phyloP scores from a whole-genome alignment of 2,797 vertebrate species.

The Okamejei kenojei region DNA sequence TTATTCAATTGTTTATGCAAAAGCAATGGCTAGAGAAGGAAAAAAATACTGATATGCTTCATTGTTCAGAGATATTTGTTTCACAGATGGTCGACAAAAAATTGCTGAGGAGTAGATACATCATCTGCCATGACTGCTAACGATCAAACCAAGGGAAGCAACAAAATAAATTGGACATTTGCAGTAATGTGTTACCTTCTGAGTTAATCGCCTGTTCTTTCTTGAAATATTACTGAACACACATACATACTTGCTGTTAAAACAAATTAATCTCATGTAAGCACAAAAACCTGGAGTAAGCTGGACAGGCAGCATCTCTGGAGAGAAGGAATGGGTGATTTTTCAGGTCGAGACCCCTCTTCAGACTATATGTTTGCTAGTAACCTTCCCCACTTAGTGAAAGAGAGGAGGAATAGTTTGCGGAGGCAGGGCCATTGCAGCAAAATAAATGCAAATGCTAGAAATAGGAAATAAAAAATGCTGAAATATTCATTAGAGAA shows the following conservation, averaged over 20 bases:
- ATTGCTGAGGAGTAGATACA: neutral
- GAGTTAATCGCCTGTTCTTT: neutral
- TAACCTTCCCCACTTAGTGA: neutral
- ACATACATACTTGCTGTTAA: neutral
- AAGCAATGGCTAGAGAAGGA: neutral
- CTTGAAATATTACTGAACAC: neutral
- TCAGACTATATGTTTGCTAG: no score
- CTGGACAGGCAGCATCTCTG: no score
- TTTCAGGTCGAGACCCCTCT: no score
- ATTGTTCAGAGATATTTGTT: conserved; percentile 4
- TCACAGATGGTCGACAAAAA: neutral
- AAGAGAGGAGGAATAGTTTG: neutral
- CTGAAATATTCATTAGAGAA: no score
- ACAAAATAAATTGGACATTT: neutral
- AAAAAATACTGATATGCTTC: neutral
- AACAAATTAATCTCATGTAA: neutral
- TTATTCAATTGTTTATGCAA: neutral
- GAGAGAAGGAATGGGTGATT: no score
- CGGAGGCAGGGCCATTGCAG: neutral
- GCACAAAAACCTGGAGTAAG: no score
- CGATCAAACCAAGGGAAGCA: neutral
- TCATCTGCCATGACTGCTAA: neutral
- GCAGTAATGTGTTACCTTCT: neutral
- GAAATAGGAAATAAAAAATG: no score
- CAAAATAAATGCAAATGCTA: no score